phyloP scores from a whole-genome alignment of 2,888 invertebrate genomes.

The Drosophila sordidapex region DNA sequence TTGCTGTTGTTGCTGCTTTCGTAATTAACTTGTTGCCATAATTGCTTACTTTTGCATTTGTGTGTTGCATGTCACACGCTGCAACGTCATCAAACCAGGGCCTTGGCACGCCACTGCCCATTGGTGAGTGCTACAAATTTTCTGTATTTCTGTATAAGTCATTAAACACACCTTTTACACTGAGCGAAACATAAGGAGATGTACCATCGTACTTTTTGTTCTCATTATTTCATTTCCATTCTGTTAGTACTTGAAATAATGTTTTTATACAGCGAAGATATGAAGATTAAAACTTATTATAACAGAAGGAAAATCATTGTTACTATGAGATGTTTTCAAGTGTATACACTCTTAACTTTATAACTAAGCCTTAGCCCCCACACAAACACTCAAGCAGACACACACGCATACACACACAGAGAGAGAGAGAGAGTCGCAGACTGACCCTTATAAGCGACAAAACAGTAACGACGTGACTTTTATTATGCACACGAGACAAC shows the following conservation, averaged over 20 bases:
- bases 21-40: conserved; percentile 82
- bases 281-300: not conserved
- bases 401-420: conserved; percentile 5
- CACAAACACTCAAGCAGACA: conserved; percentile 3
- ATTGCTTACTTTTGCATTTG: conserved; percentile 77
- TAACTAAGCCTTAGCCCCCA: conserved; percentile 27
- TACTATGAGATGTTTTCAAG: not conserved
- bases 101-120: conserved; percentile 22
- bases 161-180: conserved; percentile 48
- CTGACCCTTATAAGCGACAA: conserved; percentile 65
- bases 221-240: not conserved
- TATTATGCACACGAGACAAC: conserved; percentile 64
- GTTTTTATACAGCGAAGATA: not conserved
- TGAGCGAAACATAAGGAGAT: not conserved
- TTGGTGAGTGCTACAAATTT: conserved; percentile 48
- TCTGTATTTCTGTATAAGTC: conserved; percentile 55
- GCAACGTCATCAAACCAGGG: conserved; percentile 22
- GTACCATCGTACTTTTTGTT: not conserved
- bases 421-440: conserved; percentile 10
- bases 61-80: conserved; percentile 68
- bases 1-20: conserved; percentile 26
- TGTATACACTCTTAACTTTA: conserved; percentile 40
- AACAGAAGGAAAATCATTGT: not conserved
- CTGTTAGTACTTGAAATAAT: not conserved
- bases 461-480: conserved; percentile 77